Base-by-base conservation (phyloP, 1,140 invertebrate genomes). In the Orussus abietinus region DNA sequence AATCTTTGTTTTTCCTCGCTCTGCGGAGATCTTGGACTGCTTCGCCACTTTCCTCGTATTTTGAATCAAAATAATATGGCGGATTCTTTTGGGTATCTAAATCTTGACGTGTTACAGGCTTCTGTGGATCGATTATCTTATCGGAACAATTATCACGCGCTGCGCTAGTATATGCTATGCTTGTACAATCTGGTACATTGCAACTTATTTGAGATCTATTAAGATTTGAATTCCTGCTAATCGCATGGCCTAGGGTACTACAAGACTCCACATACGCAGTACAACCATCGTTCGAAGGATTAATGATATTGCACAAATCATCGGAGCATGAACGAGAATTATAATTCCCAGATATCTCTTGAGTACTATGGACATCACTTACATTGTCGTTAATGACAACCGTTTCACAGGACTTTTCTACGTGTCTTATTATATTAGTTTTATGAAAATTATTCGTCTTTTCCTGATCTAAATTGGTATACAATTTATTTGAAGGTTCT, bases 161-260 rank as follows among this genome's bases (percentile, higher is more conserved):
- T 7, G 22, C n/a, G n/a, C 22, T n/a, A 25, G 22, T 7, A 25
- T 25, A 25, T 25, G n/a, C n/a, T 25, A 25, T 7, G n/a, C n/a
- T 25, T 25, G 22, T 25, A 25, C 22, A 25, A 25, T 25, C n/a
- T 25, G 22, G n/a, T 25, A n/a, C 22, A 25, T n/a, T 25, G 22
- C 22, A n/a, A n/a, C n/a, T n/a, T n/a, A n/a, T n/a, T n/a, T n/a
- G n/a, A n/a, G n/a, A n/a, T n/a, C n/a, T n/a, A n/a, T n/a, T n/a
- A n/a, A n/a, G n/a, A n/a, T n/a, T n/a, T n/a, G n/a, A n/a, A n/a
- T n/a, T n/a, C n/a, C n/a, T n/a, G n/a, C n/a, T n/a, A n/a, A n/a
- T n/a, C n/a, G n/a, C n/a, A n/a, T n/a, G n/a, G n/a, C n/a, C n/a
- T n/a, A n/a, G n/a, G n/a, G n/a, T 25, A 25, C 22, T 25, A 25